These are phyloP conservation scores for Lasioglossum vierecki DNA, from an alignment of 2,888 invertebrate species.

Conservation along the genomic window DNA sequence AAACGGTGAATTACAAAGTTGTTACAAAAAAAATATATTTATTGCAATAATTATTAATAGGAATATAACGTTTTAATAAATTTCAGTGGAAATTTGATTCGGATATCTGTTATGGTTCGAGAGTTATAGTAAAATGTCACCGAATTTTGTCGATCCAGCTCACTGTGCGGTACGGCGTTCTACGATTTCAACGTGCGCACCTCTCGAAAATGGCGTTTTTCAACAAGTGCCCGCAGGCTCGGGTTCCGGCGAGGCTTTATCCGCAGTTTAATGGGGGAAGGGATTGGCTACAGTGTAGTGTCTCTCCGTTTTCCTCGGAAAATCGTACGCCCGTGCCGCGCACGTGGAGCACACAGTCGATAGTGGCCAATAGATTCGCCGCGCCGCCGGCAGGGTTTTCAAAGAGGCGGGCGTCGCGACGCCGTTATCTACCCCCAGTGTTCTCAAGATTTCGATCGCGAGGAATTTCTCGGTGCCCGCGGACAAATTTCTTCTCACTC, in stretches of 20 bases:
- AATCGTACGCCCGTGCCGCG: background rate
- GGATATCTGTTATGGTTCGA: too few species aligned
- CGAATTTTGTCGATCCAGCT: too few species aligned
- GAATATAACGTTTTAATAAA: too few species aligned
- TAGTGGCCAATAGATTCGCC: constrained; percentile 12
- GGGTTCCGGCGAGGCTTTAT: background rate
- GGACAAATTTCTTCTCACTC: background rate
- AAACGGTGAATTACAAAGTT: too few species aligned
- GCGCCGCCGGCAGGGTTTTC: background rate
- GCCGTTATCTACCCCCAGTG: background rate
- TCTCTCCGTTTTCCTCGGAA: background rate
- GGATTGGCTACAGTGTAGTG: background rate
- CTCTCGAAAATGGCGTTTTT: background rate
- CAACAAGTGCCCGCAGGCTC: background rate
- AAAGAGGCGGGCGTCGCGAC: constrained; percentile 24
- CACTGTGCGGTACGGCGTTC: too few species aligned
- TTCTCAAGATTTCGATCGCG: background rate
- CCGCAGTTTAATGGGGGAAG: background rate
- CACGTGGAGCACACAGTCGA: constrained; percentile 50
- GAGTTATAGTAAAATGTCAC: too few species aligned
- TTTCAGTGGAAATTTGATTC: too few species aligned
- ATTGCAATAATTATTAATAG: too few species aligned
- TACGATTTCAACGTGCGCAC: background rate
- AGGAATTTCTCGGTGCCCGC: constrained; percentile 3
- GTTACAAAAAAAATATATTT: too few species aligned